Conservation (phyloP, 2,888 invertebrate genomes). For the Callyntrura sp. region DNA sequence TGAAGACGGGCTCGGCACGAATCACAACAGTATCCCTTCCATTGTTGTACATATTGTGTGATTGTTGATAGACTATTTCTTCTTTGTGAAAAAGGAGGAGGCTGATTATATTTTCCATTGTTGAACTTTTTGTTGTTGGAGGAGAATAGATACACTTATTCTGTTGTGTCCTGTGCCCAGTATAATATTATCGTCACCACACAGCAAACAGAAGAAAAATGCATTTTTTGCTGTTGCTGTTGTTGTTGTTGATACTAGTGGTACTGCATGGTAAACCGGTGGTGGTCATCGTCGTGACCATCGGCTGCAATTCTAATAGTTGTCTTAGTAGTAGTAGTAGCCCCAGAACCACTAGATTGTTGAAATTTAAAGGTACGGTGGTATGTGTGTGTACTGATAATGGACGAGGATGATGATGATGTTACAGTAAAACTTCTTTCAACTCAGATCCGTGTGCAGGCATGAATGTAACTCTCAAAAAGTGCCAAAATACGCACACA, state of each 20-base stretch:
- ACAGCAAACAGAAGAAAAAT: neutral
- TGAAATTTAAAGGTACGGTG: conserved; percentile 15
- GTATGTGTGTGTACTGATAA: neutral
- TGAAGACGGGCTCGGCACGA: neutral
- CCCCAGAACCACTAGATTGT: neutral
- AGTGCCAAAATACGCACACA: conserved; percentile 26
- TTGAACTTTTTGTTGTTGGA: neutral
- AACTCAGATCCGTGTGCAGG: neutral
- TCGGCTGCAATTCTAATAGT: conserved; percentile 11
- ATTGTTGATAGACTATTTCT: neutral
- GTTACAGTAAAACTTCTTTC: conserved; percentile 28
- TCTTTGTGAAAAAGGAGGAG: conserved; percentile 4
- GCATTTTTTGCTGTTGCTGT: neutral
- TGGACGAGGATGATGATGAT: neutral
- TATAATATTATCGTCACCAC: neutral
- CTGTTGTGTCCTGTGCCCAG: neutral
- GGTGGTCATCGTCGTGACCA: conserved; percentile 40
- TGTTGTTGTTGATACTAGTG: neutral
- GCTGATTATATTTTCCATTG: conserved; percentile 10
- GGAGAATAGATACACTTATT: neutral
- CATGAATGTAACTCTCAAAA: neutral
- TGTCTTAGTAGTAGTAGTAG: neutral
- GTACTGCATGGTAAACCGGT: conserved; percentile 42
- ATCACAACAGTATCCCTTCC: neutral
- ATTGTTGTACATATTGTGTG: conserved; percentile 1